Percentiles rank a stretch among this genome's conserved stretches.
Evolutionary conservation across 2,888 invertebrate species (phyloP).

Genomic region (Liposcelis brunnea): DNA sequence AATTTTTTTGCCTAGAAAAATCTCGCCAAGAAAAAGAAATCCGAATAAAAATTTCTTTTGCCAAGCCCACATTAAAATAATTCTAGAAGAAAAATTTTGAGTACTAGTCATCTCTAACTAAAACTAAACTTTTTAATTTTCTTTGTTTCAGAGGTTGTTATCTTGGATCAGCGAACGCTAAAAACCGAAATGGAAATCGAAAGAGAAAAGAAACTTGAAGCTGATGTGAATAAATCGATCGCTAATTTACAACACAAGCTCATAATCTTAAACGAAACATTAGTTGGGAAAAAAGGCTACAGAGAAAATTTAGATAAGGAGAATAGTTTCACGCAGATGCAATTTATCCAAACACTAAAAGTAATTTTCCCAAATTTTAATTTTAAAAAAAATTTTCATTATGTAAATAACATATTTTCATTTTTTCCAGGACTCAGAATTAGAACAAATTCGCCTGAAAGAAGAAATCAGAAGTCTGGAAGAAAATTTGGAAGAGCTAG

Average conservation of each 20-base stretch:
- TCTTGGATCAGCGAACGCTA: conserved; percentile 58
- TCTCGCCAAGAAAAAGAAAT: too few species aligned
- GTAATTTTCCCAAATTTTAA: conserved; percentile 19
- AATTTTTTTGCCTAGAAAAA: too few species aligned
- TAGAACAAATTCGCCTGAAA: conserved; percentile 41
- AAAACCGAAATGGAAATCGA: conserved; percentile 49
- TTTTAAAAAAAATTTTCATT: background rate
- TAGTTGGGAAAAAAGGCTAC: conserved; percentile 32
- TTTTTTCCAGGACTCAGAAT: conserved; percentile 6
- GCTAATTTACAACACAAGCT: conserved; percentile 42
- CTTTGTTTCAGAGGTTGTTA: conserved; percentile 31
- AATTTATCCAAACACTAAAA: conserved; percentile 33
- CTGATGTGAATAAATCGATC: conserved; percentile 38
- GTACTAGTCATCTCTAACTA: too few species aligned
- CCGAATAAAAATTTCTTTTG: too few species aligned
- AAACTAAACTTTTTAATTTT: too few species aligned
- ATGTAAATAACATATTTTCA: background rate
- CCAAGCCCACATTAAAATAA: too few species aligned
- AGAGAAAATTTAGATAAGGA: conserved; percentile 36
- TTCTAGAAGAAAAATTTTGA: too few species aligned
- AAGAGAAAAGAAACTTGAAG: conserved; percentile 34
- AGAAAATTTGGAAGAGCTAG: conserved; percentile 44
- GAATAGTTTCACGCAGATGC: conserved; percentile 34
- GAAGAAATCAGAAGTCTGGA: conserved; percentile 47
- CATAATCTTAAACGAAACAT: conserved; percentile 26